phyloP scores from a whole-genome alignment of 2,888 invertebrate genomes.

The Dryocosmus kuriphilus region DNA sequence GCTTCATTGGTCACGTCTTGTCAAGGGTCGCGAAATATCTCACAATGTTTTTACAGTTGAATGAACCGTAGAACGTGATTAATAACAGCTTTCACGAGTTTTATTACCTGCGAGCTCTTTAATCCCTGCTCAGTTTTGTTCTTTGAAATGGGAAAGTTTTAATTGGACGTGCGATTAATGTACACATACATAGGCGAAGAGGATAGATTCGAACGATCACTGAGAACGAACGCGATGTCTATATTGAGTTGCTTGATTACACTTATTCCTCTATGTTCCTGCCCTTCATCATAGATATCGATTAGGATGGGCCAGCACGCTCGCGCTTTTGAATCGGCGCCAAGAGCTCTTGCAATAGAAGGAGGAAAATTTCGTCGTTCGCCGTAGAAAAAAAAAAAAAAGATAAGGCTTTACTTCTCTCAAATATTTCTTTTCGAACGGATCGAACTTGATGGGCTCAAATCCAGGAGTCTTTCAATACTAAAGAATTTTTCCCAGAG shows the following conservation, averaged over 20 bases:
- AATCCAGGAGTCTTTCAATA: neutral
- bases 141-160: conserved; percentile 37
- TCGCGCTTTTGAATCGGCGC: conserved; percentile 17
- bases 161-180: conserved; percentile 34
- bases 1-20: neutral
- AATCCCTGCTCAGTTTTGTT: conserved; percentile 11
- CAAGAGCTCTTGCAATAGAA: neutral
- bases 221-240: conserved; percentile 14
- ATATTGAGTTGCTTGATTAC: conserved; percentile 20
- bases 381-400: neutral
- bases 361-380: neutral
- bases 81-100: conserved; percentile 25
- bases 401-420: neutral
- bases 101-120: conserved; percentile 28
- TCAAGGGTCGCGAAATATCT: neutral
- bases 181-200: neutral
- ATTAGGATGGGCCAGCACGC: neutral
- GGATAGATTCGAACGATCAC: neutral
- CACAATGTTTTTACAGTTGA: neutral
- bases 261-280: neutral
- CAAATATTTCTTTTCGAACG: neutral
- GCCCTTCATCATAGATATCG: conserved; percentile 8
- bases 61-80: conserved; percentile 9
- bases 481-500: neutral
- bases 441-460: neutral